Percentiles rank a stretch among this genome's conserved stretches.
These are phyloP conservation scores for Vesta saturnalis DNA, from an alignment of 2,888 invertebrate species.

Conservation along the genomic window DNA sequence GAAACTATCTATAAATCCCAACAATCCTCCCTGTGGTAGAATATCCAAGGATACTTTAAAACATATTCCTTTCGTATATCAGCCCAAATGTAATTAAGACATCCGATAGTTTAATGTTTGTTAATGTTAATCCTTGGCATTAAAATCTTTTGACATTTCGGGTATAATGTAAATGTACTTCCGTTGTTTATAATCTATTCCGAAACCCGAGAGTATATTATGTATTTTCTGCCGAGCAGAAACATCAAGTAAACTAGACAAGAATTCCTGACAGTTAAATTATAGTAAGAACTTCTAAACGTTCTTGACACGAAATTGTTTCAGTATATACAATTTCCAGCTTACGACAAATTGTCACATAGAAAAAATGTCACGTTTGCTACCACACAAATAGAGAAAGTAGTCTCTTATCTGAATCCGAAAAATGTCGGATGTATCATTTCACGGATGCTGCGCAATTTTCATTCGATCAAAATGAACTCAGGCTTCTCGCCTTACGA, in stretches of 20 bases:
- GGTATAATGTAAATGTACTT: not conserved
- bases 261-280: conserved; percentile 9
- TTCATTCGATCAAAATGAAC: conserved; percentile 57
- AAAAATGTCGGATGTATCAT: conserved; percentile 57
- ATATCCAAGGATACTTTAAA: not conserved
- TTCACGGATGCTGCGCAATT: conserved; percentile 59
- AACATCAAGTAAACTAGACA: not conserved
- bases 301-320: conserved; percentile 38
- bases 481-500: conserved; percentile 51
- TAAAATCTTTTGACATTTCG: too few relatives aligned
- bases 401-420: conserved; percentile 55
- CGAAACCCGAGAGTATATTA: not conserved
- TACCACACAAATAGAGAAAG: conserved; percentile 48
- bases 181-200: not conserved
- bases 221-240: not conserved
- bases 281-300: conserved; percentile 23
- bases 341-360: conserved; percentile 52
- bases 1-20: not conserved
- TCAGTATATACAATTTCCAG: conserved; percentile 38
- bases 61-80: too few relatives aligned
- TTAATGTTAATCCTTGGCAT: too few relatives aligned
- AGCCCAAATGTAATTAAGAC: too few relatives aligned
- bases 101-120: too few relatives aligned
- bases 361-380: conserved; percentile 55
- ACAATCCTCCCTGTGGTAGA: not conserved